These are phyloP conservation scores for Platysternon megacephalum DNA, from an alignment of 2,113 vertebrate species.

Conservation along the genomic window DNA sequence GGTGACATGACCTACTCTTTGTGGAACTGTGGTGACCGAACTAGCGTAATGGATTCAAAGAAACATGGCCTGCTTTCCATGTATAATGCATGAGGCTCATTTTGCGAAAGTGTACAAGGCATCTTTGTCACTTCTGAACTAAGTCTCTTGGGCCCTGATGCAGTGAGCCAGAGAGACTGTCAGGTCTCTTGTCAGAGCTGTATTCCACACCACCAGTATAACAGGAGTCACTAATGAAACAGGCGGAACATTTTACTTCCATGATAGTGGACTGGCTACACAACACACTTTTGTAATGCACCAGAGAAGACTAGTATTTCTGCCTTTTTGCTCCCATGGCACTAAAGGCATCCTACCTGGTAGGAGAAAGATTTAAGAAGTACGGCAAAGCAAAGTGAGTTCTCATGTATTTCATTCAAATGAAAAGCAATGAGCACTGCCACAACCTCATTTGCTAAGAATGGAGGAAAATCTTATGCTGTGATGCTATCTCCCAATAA, in stretches of 20 bases:
- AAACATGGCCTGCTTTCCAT: neutral
- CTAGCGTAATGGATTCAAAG: neutral
- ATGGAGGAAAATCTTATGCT: rapidly evolving
- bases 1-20: neutral
- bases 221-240: neutral
- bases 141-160: neutral
- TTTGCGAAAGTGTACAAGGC: constrained; percentile 12
- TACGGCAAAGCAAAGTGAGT: neutral
- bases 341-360: rapidly evolving
- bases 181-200: neutral
- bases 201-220: neutral
- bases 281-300: neutral
- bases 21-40: neutral
- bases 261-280: neutral
- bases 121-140: neutral
- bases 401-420: neutral
- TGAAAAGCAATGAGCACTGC: neutral
- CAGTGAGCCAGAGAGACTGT: neutral
- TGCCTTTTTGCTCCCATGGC: neutral
- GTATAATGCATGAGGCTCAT: neutral
- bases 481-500: neutral
- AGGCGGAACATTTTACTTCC: neutral
- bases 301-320: neutral
- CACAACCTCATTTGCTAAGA: neutral
- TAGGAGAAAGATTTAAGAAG: neutral